Conservation (phyloP, 2,888 invertebrate genomes). For the Clostera curtula region DNA sequence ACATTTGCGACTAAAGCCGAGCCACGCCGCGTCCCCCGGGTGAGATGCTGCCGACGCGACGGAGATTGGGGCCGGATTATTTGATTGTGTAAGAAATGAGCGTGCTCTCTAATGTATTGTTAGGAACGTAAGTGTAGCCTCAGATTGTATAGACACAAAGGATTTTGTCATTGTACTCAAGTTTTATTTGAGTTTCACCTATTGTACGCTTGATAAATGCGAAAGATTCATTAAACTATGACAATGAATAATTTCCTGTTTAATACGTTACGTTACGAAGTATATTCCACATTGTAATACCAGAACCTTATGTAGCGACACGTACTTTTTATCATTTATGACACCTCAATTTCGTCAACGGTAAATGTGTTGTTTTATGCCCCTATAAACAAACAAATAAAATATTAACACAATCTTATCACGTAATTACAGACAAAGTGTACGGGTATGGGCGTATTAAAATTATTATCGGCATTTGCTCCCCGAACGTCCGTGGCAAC, state of each 20-base stretch:
- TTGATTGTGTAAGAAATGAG: conserved; percentile 44
- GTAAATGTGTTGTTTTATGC: conserved; percentile 15
- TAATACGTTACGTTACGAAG: too few species aligned
- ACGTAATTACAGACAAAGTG: conserved; percentile 44
- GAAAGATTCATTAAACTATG: conserved; percentile 9
- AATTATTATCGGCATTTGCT: conserved; percentile 55
- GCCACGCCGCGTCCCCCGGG: conserved; percentile 25
- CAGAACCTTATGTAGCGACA: too few species aligned
- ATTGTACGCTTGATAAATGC: not conserved
- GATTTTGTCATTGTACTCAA: conserved; percentile 15
- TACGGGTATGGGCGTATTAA: conserved; percentile 46
- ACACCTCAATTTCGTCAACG: conserved; percentile 3
- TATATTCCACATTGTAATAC: too few species aligned
- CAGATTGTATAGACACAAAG: conserved; percentile 11
- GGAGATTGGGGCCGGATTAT: conserved; percentile 37
- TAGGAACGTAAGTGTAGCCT: conserved; percentile 12
- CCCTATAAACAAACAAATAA: conserved; percentile 29
- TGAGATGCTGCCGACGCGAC: conserved; percentile 26
- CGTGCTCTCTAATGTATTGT: conserved; percentile 27
- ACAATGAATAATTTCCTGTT: too few species aligned
- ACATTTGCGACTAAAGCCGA: conserved; percentile 50
- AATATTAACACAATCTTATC: conserved; percentile 47
- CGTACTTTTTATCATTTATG: conserved; percentile 7
- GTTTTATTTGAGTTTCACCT: conserved; percentile 4
- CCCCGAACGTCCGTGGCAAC: conserved; percentile 50